Evolutionary conservation across 2,888 invertebrate species (phyloP).

Genomic region (Mesorhabditis spiculigera): DNA sequence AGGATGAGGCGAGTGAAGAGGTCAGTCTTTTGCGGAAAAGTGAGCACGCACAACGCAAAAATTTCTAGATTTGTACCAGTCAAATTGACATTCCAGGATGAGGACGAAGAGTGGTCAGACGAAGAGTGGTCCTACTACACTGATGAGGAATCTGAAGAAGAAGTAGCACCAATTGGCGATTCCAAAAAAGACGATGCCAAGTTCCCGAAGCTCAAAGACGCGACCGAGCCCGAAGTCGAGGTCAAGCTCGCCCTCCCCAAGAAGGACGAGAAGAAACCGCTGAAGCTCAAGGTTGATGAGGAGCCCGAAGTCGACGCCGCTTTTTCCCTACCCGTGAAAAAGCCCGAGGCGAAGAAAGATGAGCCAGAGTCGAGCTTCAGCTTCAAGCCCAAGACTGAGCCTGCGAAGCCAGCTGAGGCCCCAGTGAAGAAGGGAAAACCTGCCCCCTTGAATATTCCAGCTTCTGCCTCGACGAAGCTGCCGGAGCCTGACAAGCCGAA

Average conservation of each 20-base stretch:
- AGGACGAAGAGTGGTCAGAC: conserved; percentile 5
- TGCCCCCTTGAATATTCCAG: not conserved
- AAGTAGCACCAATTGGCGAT: conserved; percentile 4
- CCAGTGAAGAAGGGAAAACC: not conserved
- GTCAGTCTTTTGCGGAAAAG: not conserved
- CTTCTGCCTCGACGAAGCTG: not conserved
- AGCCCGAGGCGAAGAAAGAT: not conserved
- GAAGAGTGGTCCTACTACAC: not conserved
- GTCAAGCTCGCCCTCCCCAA: not conserved
- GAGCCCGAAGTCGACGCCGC: conserved; percentile 1
- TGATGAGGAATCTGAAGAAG: conserved; percentile 2
- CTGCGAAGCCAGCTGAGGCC: too few species aligned
- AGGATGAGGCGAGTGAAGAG: too few species aligned
- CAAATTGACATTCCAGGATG: conserved; percentile 4
- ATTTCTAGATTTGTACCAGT: not conserved
- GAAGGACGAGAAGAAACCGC: conserved; percentile 2
- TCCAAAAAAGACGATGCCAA: not conserved
- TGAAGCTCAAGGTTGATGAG: not conserved
- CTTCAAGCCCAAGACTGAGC: not conserved
- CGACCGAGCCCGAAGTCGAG: not conserved
- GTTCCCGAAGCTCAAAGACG: not conserved
- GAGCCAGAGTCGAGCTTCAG: not conserved
- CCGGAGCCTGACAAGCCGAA: not conserved
- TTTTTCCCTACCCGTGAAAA: not conserved
- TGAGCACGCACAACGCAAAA: too few species aligned